Evolutionary conservation across 2,888 invertebrate species (phyloP), one percentile per base, ranked within the genome.

Genomic region (Xanthorhoe spadicearia): DNA sequence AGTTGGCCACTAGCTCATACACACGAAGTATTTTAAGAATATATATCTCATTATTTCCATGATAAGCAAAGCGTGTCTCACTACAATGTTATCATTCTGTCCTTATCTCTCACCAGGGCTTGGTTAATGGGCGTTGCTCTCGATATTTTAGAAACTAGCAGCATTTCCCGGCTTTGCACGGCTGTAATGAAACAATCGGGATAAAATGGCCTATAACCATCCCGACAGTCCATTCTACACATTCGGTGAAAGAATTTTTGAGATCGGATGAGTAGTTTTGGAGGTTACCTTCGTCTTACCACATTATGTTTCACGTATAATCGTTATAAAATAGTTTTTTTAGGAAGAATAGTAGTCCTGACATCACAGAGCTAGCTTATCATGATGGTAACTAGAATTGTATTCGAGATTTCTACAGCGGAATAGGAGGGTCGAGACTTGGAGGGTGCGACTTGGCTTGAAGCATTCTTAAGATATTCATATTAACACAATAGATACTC

Each of bases 381-480:
- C 13, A 43, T 43, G 38, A 43, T 43, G 38, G 13, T 43, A 4
- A 2, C 4, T 13, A 13, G 38, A 43, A 43, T 17, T 3, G 5
- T 48, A 53, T 51, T 51, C 13, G 10, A 10, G 19, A 13, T 13
- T 32, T 49, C 46, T 52, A 46, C 52, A 23, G 52, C 15, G 10
- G 61, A 49, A 10, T 28, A 49, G 4, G 18, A 46, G 51, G 43
- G 38, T 43, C 10, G 49, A 32, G 49, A 1, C 23, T 23, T 4
- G 17, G 43, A 57, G 63, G 51, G 63, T 58, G 52, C 32, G 32
- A 18, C 38, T 38, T 38, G 15, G 48, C 23, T 49, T n/a, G 8
- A 15, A 35, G 19, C 48, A 56, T 62, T 52, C 63, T 51, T 57
- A 56, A 63, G 57, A 58, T 35, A 62, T 62, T 62, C 61, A 57